These are phyloP conservation scores for Acomys russatus DNA, from an alignment of 2,797 vertebrate genomes.

Conservation along the genomic window DNA sequence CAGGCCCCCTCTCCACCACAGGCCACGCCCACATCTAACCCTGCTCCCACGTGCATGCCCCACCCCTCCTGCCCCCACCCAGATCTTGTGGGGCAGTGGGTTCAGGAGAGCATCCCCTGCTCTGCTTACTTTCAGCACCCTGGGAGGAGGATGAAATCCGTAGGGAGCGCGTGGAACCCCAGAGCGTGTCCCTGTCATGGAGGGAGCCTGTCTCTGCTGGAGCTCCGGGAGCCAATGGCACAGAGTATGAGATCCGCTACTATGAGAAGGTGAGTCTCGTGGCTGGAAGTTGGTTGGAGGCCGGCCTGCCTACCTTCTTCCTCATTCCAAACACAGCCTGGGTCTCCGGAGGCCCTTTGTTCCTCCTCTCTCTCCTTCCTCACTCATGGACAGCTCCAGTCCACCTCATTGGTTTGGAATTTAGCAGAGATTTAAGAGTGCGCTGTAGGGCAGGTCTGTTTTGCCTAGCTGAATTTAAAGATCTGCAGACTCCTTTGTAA, in stretches of 20 bases:
- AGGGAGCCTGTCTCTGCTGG: constrained; percentile 89
- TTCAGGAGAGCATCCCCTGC: neutral
- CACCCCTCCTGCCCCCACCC: neutral
- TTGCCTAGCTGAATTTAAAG: neutral
- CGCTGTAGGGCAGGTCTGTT: neutral
- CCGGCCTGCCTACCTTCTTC: neutral
- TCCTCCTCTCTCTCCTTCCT: neutral
- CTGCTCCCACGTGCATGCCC: accelerated
- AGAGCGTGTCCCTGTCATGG: constrained; percentile 95
- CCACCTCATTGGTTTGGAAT: neutral
- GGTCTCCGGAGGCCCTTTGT: neutral
- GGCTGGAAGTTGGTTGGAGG: neutral
- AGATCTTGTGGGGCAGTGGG: accelerated
- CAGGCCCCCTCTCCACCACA: neutral
- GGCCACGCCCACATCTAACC: neutral
- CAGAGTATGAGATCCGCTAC: constrained; percentile 96
- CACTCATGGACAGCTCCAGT: neutral
- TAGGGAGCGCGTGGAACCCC: constrained; percentile 94
- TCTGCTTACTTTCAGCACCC: constrained; percentile 86
- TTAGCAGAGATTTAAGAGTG: neutral
- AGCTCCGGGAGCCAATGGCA: constrained; percentile 90
- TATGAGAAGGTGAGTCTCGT: constrained; percentile 94
- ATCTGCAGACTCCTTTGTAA: neutral
- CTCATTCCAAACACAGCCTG: neutral
- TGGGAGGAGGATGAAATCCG: constrained; percentile 93